phyloP scores from a whole-genome alignment of 1,140 invertebrate species.

The Cherax quadricarinatus region DNA sequence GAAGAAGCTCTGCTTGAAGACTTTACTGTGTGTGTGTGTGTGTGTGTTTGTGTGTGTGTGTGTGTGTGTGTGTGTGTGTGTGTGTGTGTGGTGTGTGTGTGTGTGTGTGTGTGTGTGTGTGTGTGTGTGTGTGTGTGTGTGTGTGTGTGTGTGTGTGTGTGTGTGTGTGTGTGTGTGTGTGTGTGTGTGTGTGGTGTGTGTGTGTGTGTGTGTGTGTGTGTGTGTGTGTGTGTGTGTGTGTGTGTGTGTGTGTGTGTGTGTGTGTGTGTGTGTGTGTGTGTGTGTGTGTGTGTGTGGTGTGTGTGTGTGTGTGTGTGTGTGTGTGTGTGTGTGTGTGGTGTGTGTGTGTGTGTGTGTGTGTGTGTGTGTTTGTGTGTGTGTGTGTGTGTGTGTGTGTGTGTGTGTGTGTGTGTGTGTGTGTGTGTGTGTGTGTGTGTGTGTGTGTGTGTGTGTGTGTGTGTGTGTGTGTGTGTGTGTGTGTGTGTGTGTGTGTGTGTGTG shows the following conservation, averaged over 20 bases:
- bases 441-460: background rate
- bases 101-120: too few relatives aligned
- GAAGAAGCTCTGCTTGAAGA: too few relatives aligned
- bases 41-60: constrained; percentile 27
- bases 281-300: too few relatives aligned
- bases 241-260: too few relatives aligned
- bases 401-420: constrained; percentile 12
- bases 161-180: constrained; percentile 42
- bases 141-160: constrained; percentile 20
- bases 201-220: too few relatives aligned
- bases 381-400: constrained; percentile 38
- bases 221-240: too few relatives aligned
- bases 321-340: too few relatives aligned
- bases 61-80: constrained; percentile 28
- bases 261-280: too few relatives aligned
- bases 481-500: background rate
- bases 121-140: background rate
- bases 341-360: too few relatives aligned
- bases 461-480: constrained; percentile 27
- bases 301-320: too few relatives aligned
- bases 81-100: too few relatives aligned
- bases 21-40: background rate
- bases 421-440: background rate
- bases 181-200: too few relatives aligned
- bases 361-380: constrained; percentile 73